Evolutionary conservation across 2,888 invertebrate genomes (phyloP), one percentile per base, ranked within the genome.

Genomic region (Notodonta dromedarius): DNA sequence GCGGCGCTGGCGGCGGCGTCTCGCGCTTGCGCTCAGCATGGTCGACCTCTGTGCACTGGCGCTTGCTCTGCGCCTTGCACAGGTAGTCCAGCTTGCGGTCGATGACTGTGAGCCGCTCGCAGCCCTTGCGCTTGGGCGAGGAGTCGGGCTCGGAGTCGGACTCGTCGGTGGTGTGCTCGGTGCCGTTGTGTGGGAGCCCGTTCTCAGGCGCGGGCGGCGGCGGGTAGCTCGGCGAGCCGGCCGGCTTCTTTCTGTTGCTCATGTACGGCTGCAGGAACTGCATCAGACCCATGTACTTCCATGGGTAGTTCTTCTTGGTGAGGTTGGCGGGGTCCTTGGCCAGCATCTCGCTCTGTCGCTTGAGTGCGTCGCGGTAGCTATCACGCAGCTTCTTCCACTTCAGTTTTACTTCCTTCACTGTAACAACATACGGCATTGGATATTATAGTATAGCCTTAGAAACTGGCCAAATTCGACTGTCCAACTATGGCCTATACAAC

Each of bases 351-450:
- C 77, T 86, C 73, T 91, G 91, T 5, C 93, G 83, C 77, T 91
- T 92, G 40, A 93, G 82, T 46, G 93, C 93, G 76, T 93, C 93
- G 59, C 93, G 89, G 82, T 93, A 93, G 74, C 92, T 91, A 81
- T 93, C 93, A 35, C 93, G 88, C 13, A 93, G 76, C 68, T 92
- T 92, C 76, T 93, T 93, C 93, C 93, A 93, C 77, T 91, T 92
- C 59, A 90, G 65, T 71, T 93, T 93, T 6, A 89, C 93, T 71
- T 93, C 93, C 66, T 92, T 93, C 35, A 92, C 93, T 93, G 90
- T 11, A 80, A 86, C n/a, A 62, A 62, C 9, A 12, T 9, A 42
- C 42, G 9, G 35, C 35, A 35, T 7, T 35, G 35, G 35, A 35
- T 35, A 35, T 35, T 35, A 35, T 35, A 6, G 0, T 35, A 35